phyloP scores from a whole-genome alignment of 2,888 invertebrate genomes.

The Sesia apiformis region DNA sequence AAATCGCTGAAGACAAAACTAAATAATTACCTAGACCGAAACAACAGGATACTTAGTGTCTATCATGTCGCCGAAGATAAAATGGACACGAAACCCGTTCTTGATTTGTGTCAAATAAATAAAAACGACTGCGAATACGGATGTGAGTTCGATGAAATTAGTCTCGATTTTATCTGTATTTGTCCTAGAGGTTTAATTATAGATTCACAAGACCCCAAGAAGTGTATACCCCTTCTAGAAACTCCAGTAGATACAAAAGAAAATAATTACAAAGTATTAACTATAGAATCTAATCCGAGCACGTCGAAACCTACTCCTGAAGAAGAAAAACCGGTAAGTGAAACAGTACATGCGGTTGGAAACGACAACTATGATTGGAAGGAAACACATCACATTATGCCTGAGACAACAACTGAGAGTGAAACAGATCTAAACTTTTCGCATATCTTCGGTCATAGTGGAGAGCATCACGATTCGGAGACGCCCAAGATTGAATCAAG shows the following conservation, averaged over 20 bases:
- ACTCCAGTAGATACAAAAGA: conserved; percentile 10
- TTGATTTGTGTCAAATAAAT: conserved; percentile 79
- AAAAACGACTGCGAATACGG: conserved; percentile 78
- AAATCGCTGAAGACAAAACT: conserved; percentile 60
- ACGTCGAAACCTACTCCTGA: conserved; percentile 29
- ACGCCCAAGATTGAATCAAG: conserved; percentile 14
- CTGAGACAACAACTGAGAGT: conserved; percentile 38
- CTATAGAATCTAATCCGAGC: conserved; percentile 27
- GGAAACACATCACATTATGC: conserved; percentile 28
- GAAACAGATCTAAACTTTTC: conserved; percentile 41
- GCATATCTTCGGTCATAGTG: conserved; percentile 38
- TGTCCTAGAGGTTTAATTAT: conserved; percentile 74
- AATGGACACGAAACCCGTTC: conserved; percentile 51
- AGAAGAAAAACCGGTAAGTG: conserved; percentile 30
- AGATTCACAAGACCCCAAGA: conserved; percentile 50
- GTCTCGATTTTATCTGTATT: conserved; percentile 77
- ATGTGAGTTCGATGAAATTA: conserved; percentile 78
- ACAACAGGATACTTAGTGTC: conserved; percentile 69
- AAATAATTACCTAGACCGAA: conserved; percentile 55
- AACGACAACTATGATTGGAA: conserved; percentile 45
- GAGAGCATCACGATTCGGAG: conserved; percentile 22
- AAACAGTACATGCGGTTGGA: conserved; percentile 16
- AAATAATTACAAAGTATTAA: conserved; percentile 23
- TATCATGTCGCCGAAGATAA: conserved; percentile 68
- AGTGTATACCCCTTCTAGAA: conserved; percentile 48